Evolutionary conservation across 2,797 vertebrate genomes (phyloP).

Genomic region (Lagorchestes hirsutus): DNA sequence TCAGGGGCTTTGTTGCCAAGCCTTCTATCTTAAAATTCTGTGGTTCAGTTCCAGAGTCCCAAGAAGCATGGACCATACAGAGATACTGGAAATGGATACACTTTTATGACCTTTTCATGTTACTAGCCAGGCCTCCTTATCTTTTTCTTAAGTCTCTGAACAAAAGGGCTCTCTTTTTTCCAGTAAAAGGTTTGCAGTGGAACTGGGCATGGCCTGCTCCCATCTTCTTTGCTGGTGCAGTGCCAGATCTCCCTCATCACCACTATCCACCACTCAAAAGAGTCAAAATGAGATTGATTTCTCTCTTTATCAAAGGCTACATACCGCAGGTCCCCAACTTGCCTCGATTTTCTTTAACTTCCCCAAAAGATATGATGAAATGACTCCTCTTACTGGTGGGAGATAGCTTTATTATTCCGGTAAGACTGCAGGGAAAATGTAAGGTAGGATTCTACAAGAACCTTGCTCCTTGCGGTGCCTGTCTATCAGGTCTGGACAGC

Average conservation of each 20-base stretch:
- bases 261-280: neutral
- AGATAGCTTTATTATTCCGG: neutral
- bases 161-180: neutral
- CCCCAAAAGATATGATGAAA: neutral
- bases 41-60: neutral
- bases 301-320: neutral
- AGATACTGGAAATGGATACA: neutral
- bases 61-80: neutral
- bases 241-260: neutral
- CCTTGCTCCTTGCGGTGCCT: neutral
- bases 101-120: neutral
- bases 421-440: neutral
- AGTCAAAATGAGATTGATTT: neutral
- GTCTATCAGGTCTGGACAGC: neutral
- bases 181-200: neutral
- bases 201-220: neutral
- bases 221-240: neutral
- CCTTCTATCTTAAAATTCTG: neutral
- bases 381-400: neutral
- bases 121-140: neutral
- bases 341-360: neutral
- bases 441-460: neutral
- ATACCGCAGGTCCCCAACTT: neutral
- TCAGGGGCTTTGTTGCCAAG: neutral
- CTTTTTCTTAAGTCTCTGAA: neutral